Evolutionary conservation across 2,888 invertebrate species (phyloP).

Genomic region (Coelinius sp.): DNA sequence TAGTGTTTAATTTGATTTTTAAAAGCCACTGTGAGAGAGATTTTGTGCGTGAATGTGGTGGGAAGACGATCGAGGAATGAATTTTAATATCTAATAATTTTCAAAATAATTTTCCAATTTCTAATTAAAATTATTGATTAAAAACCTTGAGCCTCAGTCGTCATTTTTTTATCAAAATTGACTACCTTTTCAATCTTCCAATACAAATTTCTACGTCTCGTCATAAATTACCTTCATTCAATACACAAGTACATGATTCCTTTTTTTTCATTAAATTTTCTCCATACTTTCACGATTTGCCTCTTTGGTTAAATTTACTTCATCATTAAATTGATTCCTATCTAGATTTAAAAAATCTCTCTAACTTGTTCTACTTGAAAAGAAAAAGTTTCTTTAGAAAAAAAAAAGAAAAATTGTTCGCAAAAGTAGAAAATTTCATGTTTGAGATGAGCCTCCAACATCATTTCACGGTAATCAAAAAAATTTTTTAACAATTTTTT

Average conservation of each 20-base stretch:
- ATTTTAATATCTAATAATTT: not conserved
- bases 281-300: not conserved
- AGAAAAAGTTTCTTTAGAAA: not conserved
- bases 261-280: not conserved
- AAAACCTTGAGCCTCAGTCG: not conserved
- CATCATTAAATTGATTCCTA: constrained; percentile 15
- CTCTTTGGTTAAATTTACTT: not conserved
- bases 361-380: not conserved
- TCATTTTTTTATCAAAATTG: not conserved
- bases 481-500: constrained; percentile 84
- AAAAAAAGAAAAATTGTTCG: not conserved
- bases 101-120: not conserved
- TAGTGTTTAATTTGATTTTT: not conserved
- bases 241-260: too few species aligned
- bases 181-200: not conserved
- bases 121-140: too few species aligned
- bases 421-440: constrained; percentile 25
- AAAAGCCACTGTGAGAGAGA: not conserved
- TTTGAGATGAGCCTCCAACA: too few species aligned
- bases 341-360: constrained; percentile 8
- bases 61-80: not conserved
- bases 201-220: too few species aligned
- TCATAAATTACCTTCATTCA: not conserved
- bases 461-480: constrained; percentile 77
- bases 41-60: not conserved